Evolutionary conservation across 2,888 invertebrate genomes (phyloP).

Genomic region (Imbricaverruca yamaguchii): DNA sequence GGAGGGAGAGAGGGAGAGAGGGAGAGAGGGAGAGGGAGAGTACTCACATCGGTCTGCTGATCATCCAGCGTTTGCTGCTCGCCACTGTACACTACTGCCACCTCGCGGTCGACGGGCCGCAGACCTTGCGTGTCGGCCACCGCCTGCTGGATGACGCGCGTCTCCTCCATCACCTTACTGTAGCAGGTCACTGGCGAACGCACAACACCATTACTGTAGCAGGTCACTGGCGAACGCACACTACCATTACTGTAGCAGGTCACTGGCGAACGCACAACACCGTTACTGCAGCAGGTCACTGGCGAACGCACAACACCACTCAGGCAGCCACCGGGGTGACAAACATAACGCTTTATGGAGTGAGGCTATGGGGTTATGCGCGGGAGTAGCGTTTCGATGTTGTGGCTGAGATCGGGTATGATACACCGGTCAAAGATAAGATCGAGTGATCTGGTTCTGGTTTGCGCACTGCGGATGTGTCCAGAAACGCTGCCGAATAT

Average conservation of each 20-base stretch:
- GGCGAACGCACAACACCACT: too few species aligned
- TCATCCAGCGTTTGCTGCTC: constrained; percentile 49
- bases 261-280: constrained; percentile 57
- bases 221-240: constrained; percentile 56
- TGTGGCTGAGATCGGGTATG: too few species aligned
- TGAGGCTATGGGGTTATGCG: too few species aligned
- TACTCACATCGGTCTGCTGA: neutral
- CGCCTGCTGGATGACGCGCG: constrained; percentile 64
- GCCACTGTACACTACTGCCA: constrained; percentile 74
- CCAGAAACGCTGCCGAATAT: too few species aligned
- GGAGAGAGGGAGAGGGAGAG: too few species aligned
- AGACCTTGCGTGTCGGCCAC: constrained; percentile 62
- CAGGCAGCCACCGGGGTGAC: too few species aligned
- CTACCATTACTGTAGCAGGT: constrained; percentile 64
- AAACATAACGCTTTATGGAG: too few species aligned
- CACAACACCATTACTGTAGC: constrained; percentile 56
- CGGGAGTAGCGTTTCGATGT: too few species aligned
- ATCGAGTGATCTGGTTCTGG: too few species aligned
- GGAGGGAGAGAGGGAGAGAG: too few species aligned
- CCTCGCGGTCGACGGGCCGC: constrained; percentile 71
- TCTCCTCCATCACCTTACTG: constrained; percentile 69
- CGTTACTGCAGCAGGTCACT: constrained; percentile 80
- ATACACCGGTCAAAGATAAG: too few species aligned
- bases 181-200: constrained; percentile 69
- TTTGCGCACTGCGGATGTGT: too few species aligned